Percentiles rank a stretch among this genome's conserved stretches.
phyloP scores from a whole-genome alignment of 2,113 vertebrate species.

The Burhinus bistriatus region DNA sequence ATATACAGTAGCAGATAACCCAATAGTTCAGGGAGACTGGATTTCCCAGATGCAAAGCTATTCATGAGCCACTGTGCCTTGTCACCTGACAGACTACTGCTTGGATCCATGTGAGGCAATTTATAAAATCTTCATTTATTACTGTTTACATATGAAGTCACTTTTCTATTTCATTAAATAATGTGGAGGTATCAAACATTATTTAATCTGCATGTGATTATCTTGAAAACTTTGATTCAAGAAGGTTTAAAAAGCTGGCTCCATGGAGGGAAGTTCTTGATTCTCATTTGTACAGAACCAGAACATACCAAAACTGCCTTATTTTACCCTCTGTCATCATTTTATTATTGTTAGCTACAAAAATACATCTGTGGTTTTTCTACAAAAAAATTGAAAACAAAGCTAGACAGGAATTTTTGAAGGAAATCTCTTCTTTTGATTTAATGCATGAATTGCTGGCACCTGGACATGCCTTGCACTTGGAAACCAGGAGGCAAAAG shows the following conservation, averaged over 20 bases:
- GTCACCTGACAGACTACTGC: background rate
- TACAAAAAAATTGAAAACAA: background rate
- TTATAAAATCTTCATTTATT: background rate
- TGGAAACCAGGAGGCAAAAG: background rate
- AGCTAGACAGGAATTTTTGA: background rate
- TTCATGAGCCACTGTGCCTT: background rate
- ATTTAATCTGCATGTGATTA: background rate
- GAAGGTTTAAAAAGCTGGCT: background rate
- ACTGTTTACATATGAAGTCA: background rate
- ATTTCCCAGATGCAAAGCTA: background rate
- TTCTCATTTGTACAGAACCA: background rate
- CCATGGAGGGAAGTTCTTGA: background rate
- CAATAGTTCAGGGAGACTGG: background rate
- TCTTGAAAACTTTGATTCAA: background rate
- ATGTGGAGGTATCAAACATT: background rate
- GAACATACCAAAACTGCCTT: background rate
- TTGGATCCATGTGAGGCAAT: background rate
- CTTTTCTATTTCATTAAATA: background rate
- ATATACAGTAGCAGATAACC: background rate
- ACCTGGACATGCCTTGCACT: background rate
- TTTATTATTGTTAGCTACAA: background rate
- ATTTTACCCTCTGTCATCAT: background rate
- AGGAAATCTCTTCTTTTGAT: background rate
- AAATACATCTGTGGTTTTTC: background rate
- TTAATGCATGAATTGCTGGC: background rate